Conservation (phyloP, 2,797 vertebrate genomes). For the Cynopterus sphinx region DNA sequence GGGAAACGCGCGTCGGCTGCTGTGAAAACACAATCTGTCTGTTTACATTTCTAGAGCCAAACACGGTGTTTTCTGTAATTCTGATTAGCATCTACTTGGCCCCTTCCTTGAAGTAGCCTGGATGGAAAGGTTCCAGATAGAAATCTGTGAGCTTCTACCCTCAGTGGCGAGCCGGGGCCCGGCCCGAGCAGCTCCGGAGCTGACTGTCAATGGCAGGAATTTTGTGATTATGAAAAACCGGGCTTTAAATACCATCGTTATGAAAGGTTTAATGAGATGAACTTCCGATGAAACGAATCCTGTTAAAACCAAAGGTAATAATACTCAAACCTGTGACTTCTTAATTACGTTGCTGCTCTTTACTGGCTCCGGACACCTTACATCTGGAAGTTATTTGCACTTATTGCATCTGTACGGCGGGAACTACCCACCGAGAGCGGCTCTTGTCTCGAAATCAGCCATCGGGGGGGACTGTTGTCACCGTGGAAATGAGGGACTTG, state of each 20-base stretch:
- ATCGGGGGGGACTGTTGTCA: background rate
- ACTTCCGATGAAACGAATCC: background rate
- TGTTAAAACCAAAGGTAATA: background rate
- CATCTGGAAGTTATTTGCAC: background rate
- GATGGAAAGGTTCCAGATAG: constrained; percentile 60
- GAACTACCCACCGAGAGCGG: too few relatives aligned
- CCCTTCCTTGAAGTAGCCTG: constrained; percentile 68
- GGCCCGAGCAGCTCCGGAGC: background rate
- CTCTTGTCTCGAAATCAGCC: background rate
- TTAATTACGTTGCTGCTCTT: background rate
- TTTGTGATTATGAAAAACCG: background rate
- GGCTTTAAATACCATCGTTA: background rate
- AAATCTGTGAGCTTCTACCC: background rate
- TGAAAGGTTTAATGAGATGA: background rate
- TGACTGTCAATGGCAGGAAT: background rate
- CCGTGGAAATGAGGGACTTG: background rate
- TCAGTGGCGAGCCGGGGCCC: background rate
- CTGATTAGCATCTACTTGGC: constrained; percentile 75
- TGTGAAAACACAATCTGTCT: constrained; percentile 73
- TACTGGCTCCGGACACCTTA: background rate
- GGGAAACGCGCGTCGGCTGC: constrained; percentile 54
- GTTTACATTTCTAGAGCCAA: constrained; percentile 77
- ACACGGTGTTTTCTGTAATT: constrained; percentile 62
- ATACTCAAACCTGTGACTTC: background rate
- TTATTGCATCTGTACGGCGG: fast-evolving